These are phyloP conservation scores for Tortrix viridana DNA, from an alignment of 2,888 invertebrate genomes.

Conservation along the genomic window DNA sequence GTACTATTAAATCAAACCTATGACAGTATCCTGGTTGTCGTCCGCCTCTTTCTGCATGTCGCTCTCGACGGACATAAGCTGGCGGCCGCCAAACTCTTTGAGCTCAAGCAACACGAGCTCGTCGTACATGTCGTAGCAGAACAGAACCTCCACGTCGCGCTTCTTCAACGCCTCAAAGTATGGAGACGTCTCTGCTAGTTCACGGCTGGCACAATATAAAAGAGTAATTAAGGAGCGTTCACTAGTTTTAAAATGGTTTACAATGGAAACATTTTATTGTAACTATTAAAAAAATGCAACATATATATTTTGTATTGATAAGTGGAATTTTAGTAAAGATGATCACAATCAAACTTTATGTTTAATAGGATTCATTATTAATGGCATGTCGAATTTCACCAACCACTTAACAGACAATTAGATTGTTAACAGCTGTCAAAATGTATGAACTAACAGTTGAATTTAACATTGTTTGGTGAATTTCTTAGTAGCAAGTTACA, in stretches of 20 bases:
- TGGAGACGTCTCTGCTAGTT: constrained; percentile 96
- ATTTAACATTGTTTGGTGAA: too few relatives aligned
- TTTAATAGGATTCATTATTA: too few relatives aligned
- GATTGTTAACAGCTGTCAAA: too few relatives aligned
- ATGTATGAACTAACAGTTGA: too few relatives aligned
- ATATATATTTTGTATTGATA: too few relatives aligned
- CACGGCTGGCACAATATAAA: constrained; percentile 85
- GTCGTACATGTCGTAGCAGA: constrained; percentile 98
- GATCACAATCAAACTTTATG: too few relatives aligned
- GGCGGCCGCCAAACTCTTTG: constrained; percentile 89
- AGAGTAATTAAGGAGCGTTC: neutral
- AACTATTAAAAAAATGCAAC: too few relatives aligned
- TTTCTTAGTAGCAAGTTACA: too few relatives aligned
- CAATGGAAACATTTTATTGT: too few relatives aligned
- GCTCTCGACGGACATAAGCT: constrained; percentile 95
- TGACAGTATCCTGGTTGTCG: constrained; percentile 82
- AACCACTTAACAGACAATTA: too few relatives aligned
- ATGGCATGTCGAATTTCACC: too few relatives aligned
- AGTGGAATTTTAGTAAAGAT: too few relatives aligned
- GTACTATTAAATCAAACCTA: constrained; percentile 70
- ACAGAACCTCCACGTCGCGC: constrained; percentile 94
- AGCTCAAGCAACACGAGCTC: constrained; percentile 96
- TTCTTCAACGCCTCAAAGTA: constrained; percentile 97
- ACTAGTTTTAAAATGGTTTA: neutral
- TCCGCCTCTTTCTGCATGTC: constrained; percentile 92